Evolutionary conservation across 1,140 invertebrate species (phyloP).

Genomic region (Solenopsis fugax): DNA sequence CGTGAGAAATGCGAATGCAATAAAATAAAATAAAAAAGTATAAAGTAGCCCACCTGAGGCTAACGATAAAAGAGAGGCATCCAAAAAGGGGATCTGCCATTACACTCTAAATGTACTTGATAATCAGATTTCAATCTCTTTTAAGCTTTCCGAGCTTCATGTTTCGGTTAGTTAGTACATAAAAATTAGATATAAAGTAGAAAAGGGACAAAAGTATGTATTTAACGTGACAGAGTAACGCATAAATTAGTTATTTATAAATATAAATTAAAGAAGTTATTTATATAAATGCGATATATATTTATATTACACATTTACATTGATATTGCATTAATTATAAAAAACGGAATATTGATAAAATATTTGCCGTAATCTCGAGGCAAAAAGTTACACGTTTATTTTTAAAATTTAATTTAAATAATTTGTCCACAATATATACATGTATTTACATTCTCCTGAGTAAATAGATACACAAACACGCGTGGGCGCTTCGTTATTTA

Average conservation of each 20-base stretch:
- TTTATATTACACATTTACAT: neutral
- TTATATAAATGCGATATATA: too few species aligned
- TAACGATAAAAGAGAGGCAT: neutral
- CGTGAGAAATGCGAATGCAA: conserved; percentile 24
- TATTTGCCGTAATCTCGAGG: neutral
- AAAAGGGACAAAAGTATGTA: neutral
- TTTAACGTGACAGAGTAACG: neutral
- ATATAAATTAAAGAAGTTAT: too few species aligned
- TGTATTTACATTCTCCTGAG: neutral
- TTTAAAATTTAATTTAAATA: neutral
- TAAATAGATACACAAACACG: neutral
- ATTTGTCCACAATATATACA: neutral
- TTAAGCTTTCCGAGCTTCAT: neutral
- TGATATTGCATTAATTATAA: neutral
- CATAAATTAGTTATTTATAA: neutral
- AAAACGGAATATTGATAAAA: conserved; percentile 6
- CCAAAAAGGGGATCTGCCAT: neutral
- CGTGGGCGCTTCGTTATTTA: neutral
- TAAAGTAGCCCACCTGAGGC: conserved; percentile 13
- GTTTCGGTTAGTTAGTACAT: neutral
- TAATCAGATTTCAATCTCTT: conserved; percentile 27
- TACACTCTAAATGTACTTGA: conserved; percentile 5
- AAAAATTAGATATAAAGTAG: neutral
- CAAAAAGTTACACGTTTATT: neutral
- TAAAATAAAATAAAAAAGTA: conserved; percentile 8